Evolutionary conservation across 2,888 invertebrate genomes (phyloP).

Genomic region (Meteorus colon): DNA sequence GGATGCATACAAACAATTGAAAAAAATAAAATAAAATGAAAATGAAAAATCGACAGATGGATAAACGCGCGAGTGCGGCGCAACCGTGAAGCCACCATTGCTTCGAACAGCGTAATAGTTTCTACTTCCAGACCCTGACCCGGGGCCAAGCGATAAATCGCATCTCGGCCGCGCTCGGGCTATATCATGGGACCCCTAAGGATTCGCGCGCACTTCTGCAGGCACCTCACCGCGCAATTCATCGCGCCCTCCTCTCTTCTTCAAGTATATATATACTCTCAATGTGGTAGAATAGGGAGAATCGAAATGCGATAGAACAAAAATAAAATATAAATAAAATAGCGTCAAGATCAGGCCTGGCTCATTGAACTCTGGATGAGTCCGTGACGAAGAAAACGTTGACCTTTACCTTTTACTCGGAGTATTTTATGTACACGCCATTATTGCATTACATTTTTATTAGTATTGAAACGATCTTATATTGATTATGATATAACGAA

Average conservation of each 20-base stretch:
- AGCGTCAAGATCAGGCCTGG: slow-evolving; percentile 32
- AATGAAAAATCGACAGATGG: slow-evolving; percentile 17
- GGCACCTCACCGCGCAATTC: slow-evolving; percentile 17
- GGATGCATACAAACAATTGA: slow-evolving; percentile 8
- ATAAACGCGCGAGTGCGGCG: slow-evolving; percentile 22
- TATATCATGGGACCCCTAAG: slow-evolving; percentile 41
- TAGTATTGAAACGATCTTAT: too few relatives aligned
- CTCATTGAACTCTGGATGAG: slow-evolving; percentile 47
- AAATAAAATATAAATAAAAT: slow-evolving; percentile 35
- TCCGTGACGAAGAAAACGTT: slow-evolving; percentile 43
- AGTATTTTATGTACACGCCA: neutral
- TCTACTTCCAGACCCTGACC: slow-evolving; percentile 63
- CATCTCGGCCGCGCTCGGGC: slow-evolving; percentile 58
- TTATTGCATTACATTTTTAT: slow-evolving; percentile 10
- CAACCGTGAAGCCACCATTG: slow-evolving; percentile 45
- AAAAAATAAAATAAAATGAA: slow-evolving; percentile 20
- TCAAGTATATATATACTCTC: slow-evolving; percentile 1
- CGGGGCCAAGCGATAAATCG: slow-evolving; percentile 67
- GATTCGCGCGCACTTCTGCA: slow-evolving; percentile 26
- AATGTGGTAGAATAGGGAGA: slow-evolving; percentile 19
- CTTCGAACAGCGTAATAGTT: slow-evolving; percentile 63
- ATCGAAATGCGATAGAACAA: slow-evolving; percentile 39
- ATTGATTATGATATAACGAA: too few relatives aligned
- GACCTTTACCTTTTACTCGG: slow-evolving; percentile 35
- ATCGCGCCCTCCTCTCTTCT: slow-evolving; percentile 11